phyloP scores from a whole-genome alignment of 2,888 invertebrate species.

The Acronicta leporina region DNA sequence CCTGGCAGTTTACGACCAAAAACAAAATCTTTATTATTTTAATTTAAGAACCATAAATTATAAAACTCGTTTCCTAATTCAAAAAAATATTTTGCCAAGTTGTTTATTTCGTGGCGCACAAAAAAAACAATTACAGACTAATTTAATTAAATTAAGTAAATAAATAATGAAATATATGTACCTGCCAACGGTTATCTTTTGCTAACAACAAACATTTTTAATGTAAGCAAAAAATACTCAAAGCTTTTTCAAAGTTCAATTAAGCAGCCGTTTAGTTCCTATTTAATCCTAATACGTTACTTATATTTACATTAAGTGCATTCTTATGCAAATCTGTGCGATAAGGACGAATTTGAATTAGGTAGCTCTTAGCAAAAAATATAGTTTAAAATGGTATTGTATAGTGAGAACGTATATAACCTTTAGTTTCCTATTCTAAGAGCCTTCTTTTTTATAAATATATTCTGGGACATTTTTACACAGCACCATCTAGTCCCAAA shows the following conservation, averaged over 20 bases:
- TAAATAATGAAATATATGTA: constrained; percentile 29
- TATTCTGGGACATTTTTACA: too few species aligned
- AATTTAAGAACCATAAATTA: constrained; percentile 41
- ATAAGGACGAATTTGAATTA: constrained; percentile 53
- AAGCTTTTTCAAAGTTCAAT: constrained; percentile 45
- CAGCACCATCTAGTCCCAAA: too few species aligned
- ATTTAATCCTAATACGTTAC: constrained; percentile 54
- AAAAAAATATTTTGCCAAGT: constrained; percentile 36
- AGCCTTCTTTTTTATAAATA: too few species aligned
- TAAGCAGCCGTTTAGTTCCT: constrained; percentile 51
- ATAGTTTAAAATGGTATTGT: constrained; percentile 1
- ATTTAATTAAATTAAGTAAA: constrained; percentile 46
- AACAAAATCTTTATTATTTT: constrained; percentile 41
- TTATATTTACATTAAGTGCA: constrained; percentile 54
- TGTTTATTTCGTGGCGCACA: constrained; percentile 20
- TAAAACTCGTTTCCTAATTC: constrained; percentile 34
- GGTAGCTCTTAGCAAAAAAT: constrained; percentile 47
- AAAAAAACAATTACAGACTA: constrained; percentile 41
- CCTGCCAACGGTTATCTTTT: constrained; percentile 23
- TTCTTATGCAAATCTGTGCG: constrained; percentile 53
- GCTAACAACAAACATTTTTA: constrained; percentile 37
- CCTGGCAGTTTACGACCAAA: constrained; percentile 26
- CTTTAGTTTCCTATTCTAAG: too few species aligned
- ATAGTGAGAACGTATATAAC: not conserved
- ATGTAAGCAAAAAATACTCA: constrained; percentile 30